A percentile compares a stretch with the other conserved stretches of the same genome.
These are phyloP conservation scores for Diarsia rubi DNA, from an alignment of 2,888 invertebrate genomes.

Conservation along the genomic window DNA sequence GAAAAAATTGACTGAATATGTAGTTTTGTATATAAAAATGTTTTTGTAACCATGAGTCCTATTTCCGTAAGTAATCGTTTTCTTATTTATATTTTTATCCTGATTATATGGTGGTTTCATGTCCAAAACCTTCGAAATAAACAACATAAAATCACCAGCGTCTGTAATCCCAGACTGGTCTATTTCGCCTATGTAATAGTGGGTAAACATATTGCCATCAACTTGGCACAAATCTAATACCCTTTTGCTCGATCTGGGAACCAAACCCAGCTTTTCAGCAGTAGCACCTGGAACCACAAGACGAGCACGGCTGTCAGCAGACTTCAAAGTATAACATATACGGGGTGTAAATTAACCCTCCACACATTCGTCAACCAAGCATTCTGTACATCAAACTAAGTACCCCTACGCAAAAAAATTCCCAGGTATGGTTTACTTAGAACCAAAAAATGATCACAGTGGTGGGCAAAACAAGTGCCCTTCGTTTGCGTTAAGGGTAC, in stretches of 20 bases:
- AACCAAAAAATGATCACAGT: no score
- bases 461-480: no score
- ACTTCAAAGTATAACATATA: no score
- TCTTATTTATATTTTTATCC: not conserved
- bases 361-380: no score
- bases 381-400: no score
- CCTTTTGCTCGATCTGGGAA: not conserved
- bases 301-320: not conserved
- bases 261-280: not conserved
- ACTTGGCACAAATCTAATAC: not conserved
- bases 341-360: no score
- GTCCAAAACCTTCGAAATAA: not conserved
- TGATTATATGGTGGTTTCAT: not conserved
- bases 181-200: not conserved
- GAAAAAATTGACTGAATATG: slow-evolving; percentile 36
- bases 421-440: no score
- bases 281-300: not conserved
- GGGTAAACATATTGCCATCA: not conserved
- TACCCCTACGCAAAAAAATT: no score
- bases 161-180: not conserved
- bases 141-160: not conserved
- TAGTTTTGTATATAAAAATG: not conserved
- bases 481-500: no score
- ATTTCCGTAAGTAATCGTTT: slow-evolving; percentile 14
- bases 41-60: not conserved